Base-by-base conservation (phyloP, 1,140 invertebrate species). In the Atta texana region DNA sequence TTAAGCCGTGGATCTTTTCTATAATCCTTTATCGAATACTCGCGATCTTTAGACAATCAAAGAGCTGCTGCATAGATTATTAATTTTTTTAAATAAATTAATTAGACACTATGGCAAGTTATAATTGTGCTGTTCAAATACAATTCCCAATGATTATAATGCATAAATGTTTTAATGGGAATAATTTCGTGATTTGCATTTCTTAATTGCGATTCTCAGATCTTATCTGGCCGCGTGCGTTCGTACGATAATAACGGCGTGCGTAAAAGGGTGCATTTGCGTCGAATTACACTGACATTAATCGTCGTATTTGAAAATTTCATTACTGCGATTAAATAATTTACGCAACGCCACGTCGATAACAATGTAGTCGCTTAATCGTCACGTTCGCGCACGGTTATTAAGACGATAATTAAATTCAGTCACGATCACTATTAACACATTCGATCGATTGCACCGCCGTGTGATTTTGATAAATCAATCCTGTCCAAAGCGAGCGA, bases 401-500 rank as follows among this genome's bases (percentile, higher is more conserved):
- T 88, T 88, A 86, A 77, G 57, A 34, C 51, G 76, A 72, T 86
- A 88, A 87, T 88, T 86, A 87, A 71, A 87, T 77, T 77, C 75
- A 89, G 59, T 86, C 75, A 81, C 85, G 86, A 87, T 59, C 66
- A 64, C 77, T 44, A 87, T 89, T 84, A 87, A 84, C 85, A 80
- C 78, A 63, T 84, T 76, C 88, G 80, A 87, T 87, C 78, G 78
- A 87, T 85, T 76, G 82, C 51, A 74, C 49, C 59, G 68, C 64
- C 75, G 80, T 55, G 68, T 63, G 75, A 89, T 87, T 87, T 80
- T 87, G 77, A 89, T 87, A 89, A 89, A 89, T 88, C 85, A 81
- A 88, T 80, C 55, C 85, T 81, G 85, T 66, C 66, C 85, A 31
- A 69, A 80, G 85, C 85, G 74, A 53, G 49, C 85, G 61, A 87